A percentile compares a stretch with the other conserved stretches of the same genome.
phyloP scores from a whole-genome alignment of 2,888 invertebrate species.

The Eupithecia tripunctaria region DNA sequence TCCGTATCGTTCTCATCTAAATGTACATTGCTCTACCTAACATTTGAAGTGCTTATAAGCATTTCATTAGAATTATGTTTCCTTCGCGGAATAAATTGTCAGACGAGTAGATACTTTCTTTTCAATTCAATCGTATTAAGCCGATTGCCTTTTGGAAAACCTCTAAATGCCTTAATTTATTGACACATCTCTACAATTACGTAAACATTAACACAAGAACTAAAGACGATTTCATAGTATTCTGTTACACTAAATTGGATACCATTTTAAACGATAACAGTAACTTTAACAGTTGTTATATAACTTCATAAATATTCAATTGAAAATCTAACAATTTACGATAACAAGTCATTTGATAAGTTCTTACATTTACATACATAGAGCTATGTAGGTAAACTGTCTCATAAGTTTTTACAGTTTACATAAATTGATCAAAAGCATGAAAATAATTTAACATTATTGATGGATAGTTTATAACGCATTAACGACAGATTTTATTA shows the following conservation, averaged over 20 bases:
- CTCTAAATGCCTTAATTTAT: conserved; percentile 29
- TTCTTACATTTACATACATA: conserved; percentile 12
- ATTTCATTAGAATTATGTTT: neutral
- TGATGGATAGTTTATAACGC: conserved; percentile 31
- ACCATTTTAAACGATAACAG: conserved; percentile 47
- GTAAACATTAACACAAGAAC: conserved; percentile 37
- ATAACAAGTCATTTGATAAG: conserved; percentile 42
- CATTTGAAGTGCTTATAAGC: neutral
- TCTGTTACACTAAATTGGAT: conserved; percentile 45
- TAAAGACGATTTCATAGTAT: conserved; percentile 37
- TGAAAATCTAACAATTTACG: conserved; percentile 40
- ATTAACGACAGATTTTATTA: conserved; percentile 40
- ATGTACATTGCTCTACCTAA: neutral
- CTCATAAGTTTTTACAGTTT: neutral
- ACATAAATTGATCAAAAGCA: neutral
- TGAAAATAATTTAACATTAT: conserved; percentile 11
- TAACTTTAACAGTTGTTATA: conserved; percentile 46
- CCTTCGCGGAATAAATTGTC: conserved; percentile 5
- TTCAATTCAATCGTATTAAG: neutral
- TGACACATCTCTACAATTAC: conserved; percentile 37
- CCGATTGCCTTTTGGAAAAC: neutral
- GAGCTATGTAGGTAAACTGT: neutral
- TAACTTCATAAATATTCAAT: conserved; percentile 46
- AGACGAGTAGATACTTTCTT: conserved; percentile 5
- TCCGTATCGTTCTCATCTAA: neutral